Evolutionary conservation across 37 sponge, comb jelly and placozoan genomes (phyloP), one percentile per base, ranked within the genome.

Genomic region (Spongia lamella): DNA sequence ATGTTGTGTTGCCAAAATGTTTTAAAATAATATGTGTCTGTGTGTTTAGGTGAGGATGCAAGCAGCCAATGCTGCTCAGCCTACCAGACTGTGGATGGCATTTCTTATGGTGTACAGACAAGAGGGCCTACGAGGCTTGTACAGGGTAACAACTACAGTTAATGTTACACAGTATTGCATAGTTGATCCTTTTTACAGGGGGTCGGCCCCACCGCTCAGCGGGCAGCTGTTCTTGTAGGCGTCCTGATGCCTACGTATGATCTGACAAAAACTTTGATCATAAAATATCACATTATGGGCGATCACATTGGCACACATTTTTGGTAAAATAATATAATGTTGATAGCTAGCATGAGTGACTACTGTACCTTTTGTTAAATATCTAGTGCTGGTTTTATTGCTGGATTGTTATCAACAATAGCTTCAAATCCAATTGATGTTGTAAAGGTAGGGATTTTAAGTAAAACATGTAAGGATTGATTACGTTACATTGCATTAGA

Each of bases 191-290:
- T 13, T 43, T 7, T 52, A 25, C 39, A 92, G 94, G 97, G 97
- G 37, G 97, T 93, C 53, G 86, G 78, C 2, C 97, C 97, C 0
- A 97, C 92, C 39, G 75, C 92, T 5, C 94, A 97, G 50, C 50
- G 97, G 38, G 97, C 97, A 17, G 89, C 94, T 37, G 89, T 97
- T 43, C 78, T 97, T 13, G 95, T 82, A 36, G 97, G 94, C 0
- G 97, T 97, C 9, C 83, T 94, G 22, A 73, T 97, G 14, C 90
- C 97, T 15, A 69, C 88, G 24, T 97, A 97, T 63, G 97, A 97
- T 71, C 77, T 88, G 80, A 84, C 64, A 63, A 96, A 96, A 83
- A 65, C 72, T 37, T 14, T 32, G 16, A 22, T 86, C 16, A 38
- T 93, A 17, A 56, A 74, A 21, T 62, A 24, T 20, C 51, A 51